phyloP scores from a whole-genome alignment of 2,888 invertebrate species.

The Harmothoe impar region DNA sequence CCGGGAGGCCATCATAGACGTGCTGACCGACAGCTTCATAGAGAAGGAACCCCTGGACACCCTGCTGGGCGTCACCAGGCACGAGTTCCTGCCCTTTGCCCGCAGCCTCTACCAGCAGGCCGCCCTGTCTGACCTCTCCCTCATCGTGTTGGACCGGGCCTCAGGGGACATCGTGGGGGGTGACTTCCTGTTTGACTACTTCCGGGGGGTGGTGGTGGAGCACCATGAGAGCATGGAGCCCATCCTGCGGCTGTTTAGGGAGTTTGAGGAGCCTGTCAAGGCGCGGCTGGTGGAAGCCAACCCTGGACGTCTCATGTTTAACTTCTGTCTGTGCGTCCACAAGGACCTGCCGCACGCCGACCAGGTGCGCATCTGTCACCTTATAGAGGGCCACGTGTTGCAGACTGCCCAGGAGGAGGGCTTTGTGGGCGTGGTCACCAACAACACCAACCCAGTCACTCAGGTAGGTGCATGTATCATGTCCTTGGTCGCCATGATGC shows the following conservation, averaged over 20 bases:
- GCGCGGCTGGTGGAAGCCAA: conserved; percentile 2
- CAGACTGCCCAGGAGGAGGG: conserved; percentile 61
- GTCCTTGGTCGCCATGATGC: too few relatives aligned
- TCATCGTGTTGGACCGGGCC: conserved; percentile 64
- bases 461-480: conserved; percentile 64
- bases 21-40: conserved; percentile 67
- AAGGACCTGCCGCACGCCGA: conserved; percentile 67
- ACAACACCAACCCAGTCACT: conserved; percentile 68
- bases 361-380: conserved; percentile 68
- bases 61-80: conserved; percentile 65
- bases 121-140: conserved; percentile 55
- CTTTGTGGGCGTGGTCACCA: conserved; percentile 66
- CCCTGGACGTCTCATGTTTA: conserved; percentile 60
- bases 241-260: conserved; percentile 63
- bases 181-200: conserved; percentile 68
- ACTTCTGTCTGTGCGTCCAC: conserved; percentile 69
- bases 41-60: conserved; percentile 67
- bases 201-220: conserved; percentile 62
- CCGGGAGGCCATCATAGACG: conserved; percentile 56
- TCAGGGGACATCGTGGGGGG: conserved; percentile 67
- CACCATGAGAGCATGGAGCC: conserved; percentile 68
- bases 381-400: conserved; percentile 66
- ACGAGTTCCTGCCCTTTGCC: conserved; percentile 66
- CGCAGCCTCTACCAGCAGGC: conserved; percentile 64
- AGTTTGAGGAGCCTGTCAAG: conserved; percentile 67